phyloP scores from a whole-genome alignment of 2,113 vertebrate genomes.

The Otis tarda region DNA sequence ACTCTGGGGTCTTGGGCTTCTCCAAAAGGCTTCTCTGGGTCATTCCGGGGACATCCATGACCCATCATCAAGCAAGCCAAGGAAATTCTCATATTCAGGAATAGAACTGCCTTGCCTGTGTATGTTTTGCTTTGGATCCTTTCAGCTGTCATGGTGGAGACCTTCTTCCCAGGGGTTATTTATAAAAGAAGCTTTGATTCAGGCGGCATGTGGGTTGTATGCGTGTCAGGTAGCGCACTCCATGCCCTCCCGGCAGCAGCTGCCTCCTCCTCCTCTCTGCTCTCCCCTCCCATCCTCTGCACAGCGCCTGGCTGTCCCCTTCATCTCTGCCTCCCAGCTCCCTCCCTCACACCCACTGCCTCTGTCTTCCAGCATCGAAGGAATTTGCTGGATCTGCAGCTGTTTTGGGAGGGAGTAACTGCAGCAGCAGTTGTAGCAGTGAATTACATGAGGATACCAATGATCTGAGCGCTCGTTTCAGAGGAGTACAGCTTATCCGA shows the following conservation, averaged over 20 bases:
- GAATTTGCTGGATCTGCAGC: background rate
- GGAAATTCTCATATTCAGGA: background rate
- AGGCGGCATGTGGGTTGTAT: background rate
- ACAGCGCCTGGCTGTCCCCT: background rate
- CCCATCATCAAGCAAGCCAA: background rate
- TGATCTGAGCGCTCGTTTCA: conserved; percentile 17
- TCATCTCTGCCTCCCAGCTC: background rate
- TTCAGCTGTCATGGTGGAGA: background rate
- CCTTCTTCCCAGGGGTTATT: conserved; percentile 32
- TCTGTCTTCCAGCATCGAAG: background rate
- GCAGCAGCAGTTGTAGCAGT: background rate
- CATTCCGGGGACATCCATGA: background rate
- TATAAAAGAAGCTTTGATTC: conserved; percentile 47
- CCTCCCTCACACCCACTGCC: background rate
- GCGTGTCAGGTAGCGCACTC: background rate
- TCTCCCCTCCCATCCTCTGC: background rate
- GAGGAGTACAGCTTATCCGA: background rate
- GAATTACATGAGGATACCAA: conserved; percentile 2
- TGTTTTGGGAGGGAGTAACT: conserved; percentile 14
- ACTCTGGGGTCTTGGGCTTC: background rate
- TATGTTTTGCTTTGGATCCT: background rate
- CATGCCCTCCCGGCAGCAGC: background rate
- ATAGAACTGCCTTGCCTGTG: background rate
- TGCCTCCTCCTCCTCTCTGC: background rate
- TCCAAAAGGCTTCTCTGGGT: background rate